These are phyloP conservation scores for Psilopsiagon aymara DNA, from an alignment of 2,113 vertebrate species.

Conservation along the genomic window DNA sequence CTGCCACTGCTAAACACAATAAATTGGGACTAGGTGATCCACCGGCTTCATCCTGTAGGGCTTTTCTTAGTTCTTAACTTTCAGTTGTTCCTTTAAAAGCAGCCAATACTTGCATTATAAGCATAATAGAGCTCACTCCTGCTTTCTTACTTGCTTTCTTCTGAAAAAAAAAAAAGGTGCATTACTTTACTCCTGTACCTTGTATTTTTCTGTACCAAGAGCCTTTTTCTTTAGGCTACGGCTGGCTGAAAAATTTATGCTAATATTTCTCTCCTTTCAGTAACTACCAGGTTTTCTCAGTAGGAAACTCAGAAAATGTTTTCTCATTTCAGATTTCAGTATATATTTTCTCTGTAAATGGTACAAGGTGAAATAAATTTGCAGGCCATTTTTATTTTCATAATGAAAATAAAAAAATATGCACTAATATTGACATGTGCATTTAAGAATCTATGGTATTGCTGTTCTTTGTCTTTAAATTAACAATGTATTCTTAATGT, in stretches of 20 bases:
- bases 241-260: not conserved
- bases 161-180: not conserved
- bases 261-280: not conserved
- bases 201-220: not conserved
- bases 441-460: not conserved
- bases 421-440: not conserved
- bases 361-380: not conserved
- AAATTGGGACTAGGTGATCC: not conserved
- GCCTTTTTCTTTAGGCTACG: not conserved
- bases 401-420: not conserved
- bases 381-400: not conserved
- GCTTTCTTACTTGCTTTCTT: not conserved
- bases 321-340: not conserved
- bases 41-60: not conserved
- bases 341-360: not conserved
- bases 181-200: fast-evolving
- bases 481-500: not conserved
- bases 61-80: not conserved
- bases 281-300: not conserved
- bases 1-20: not conserved
- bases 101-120: not conserved
- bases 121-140: not conserved
- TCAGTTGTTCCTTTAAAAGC: not conserved
- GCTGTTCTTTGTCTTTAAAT: not conserved
- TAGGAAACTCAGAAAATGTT: not conserved